These are phyloP conservation scores for Fulica atra DNA, from an alignment of 2,113 vertebrate species.

Conservation along the genomic window DNA sequence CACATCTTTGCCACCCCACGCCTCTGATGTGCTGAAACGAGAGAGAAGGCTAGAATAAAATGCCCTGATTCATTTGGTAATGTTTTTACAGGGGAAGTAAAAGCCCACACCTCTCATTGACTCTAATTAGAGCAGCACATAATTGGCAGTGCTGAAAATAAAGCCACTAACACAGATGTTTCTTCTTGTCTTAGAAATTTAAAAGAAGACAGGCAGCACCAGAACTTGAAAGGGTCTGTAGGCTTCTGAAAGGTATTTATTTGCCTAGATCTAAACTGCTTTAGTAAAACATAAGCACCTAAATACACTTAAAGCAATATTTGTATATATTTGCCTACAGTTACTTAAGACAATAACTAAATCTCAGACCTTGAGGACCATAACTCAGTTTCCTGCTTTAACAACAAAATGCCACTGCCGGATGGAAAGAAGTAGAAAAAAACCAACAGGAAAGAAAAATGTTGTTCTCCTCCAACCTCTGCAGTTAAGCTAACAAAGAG, in stretches of 20 bases:
- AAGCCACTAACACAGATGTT: background rate
- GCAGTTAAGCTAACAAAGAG: background rate
- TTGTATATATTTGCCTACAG: background rate
- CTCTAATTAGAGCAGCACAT: background rate
- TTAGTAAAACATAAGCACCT: background rate
- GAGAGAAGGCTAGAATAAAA: background rate
- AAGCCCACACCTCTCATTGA: constrained; percentile 10
- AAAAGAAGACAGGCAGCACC: background rate
- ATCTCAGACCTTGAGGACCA: background rate
- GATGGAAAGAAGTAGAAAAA: background rate
- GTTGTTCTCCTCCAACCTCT: background rate
- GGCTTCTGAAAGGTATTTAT: background rate
- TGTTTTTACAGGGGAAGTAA: background rate
- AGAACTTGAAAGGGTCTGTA: background rate
- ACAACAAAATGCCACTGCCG: background rate
- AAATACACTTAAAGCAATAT: background rate
- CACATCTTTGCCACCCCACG: background rate
- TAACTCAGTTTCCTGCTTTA: background rate
- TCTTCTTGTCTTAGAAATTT: background rate
- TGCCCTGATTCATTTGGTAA: background rate
- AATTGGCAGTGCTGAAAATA: constrained; percentile 17
- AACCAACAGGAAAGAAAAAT: background rate
- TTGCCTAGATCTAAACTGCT: background rate
- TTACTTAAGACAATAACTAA: background rate
- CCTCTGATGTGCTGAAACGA: background rate